phyloP scores from a whole-genome alignment of 1,140 invertebrate species.

The Hyposmocoma kahamanoa region DNA sequence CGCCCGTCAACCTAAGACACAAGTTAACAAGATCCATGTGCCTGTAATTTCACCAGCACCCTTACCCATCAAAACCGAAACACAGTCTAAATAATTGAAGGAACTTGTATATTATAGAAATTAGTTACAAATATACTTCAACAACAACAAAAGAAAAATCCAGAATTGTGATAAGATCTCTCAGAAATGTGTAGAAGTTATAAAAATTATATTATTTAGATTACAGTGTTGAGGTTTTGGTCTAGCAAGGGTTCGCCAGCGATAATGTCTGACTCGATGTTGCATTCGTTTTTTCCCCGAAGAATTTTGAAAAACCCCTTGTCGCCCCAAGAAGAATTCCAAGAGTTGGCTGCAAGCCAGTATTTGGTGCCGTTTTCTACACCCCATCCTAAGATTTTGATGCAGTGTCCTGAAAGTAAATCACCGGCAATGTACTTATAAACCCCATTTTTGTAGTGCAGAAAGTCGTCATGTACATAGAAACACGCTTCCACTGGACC shows the following conservation, averaged over 20 bases:
- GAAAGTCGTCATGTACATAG: slow-evolving; percentile 87
- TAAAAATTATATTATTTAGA: no score
- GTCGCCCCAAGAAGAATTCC: slow-evolving; percentile 90
- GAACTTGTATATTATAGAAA: no score
- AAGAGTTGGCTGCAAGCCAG: slow-evolving; percentile 92
- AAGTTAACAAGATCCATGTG: no score
- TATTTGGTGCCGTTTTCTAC: slow-evolving; percentile 82
- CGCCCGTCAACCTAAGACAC: no score
- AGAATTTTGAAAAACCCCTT: slow-evolving; percentile 89
- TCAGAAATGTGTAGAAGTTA: no score
- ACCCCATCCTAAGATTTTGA: slow-evolving; percentile 90
- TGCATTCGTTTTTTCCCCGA: slow-evolving; percentile 85
- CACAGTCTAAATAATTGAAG: no score
- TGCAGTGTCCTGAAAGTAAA: slow-evolving; percentile 88
- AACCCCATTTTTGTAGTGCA: slow-evolving; percentile 86
- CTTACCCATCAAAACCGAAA: no score
- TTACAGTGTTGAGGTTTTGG: no score
- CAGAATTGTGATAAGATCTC: no score
- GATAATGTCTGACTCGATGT: slow-evolving; percentile 83
- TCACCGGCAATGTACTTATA: slow-evolving; percentile 84
- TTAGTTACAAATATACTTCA: no score
- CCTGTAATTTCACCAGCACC: no score
- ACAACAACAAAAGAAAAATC: no score
- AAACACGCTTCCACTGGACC: background rate
- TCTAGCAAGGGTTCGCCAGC: slow-evolving; percentile 74